Evolutionary conservation across 2,888 invertebrate genomes (phyloP), one percentile per base, ranked within the genome.

Genomic region (Leuctra nigra): DNA sequence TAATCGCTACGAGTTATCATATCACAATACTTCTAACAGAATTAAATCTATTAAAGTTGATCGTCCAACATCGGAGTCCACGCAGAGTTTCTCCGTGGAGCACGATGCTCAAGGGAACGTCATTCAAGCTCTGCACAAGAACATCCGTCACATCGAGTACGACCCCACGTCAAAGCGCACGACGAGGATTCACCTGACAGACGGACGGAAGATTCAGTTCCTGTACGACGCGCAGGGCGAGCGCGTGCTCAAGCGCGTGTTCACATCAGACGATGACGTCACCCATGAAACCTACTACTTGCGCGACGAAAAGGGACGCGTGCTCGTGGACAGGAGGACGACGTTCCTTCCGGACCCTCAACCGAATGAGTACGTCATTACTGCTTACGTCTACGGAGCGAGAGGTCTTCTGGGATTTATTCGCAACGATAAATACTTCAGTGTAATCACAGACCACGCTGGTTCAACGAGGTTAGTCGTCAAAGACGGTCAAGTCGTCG

Each of bases 401-500:
- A 6, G 18, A 3, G 4, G 4, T 13, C 41, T 41, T 13, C 18
- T 41, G 14, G 41, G 41, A 9, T 41, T 41, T 16, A 14, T 41
- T 3, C 41, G 41, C 18, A 4, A 18, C 4, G 41, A 16, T 16
- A 20, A 14, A 20, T 41, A 4, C 18, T 16, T 61, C 59, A 53
- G 24, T 18, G 63, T 64, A 2, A 54, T 59, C 11, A 63, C 62
- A 2, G 66, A 66, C 56, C 64, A 65, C 25, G 50, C 54, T 6
- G 65, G 65, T 1, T 65, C 65, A 1, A 52, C 60, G 2, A 25
- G 64, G 16, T 22, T 63, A 25, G 59, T 66, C 1, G 58, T 60
- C 1, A 55, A 59, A 7, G 48, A 54, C 3, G 61, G 61, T 0
- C 47, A 60, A 53, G 63, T 65, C 7, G 62, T 65, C 0, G 64